phyloP scores from a whole-genome alignment of 2,113 vertebrate genomes.

The Megaceryle maxima region DNA sequence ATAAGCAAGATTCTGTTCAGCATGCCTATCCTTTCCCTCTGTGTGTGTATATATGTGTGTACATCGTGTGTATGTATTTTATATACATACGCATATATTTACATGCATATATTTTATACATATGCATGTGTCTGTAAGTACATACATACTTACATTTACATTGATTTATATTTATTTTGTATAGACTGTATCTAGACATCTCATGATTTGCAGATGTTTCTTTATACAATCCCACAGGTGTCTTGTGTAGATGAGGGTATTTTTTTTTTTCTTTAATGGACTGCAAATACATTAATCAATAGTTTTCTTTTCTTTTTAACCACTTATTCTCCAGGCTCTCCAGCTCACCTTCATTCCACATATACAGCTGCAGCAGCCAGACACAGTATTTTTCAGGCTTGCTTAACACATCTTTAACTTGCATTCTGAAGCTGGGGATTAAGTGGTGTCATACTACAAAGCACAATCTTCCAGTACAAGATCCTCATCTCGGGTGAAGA shows the following conservation, averaged over 20 bases:
- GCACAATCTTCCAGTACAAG: background rate
- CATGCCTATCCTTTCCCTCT: background rate
- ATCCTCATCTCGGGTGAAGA: background rate
- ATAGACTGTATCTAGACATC: background rate
- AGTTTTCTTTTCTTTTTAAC: background rate
- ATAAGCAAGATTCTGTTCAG: background rate
- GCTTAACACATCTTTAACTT: background rate
- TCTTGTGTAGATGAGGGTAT: background rate
- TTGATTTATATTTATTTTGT: background rate
- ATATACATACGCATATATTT: background rate
- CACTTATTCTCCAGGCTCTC: background rate
- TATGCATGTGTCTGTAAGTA: background rate
- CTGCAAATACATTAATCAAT: background rate
- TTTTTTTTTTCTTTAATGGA: background rate
- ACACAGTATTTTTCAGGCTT: background rate
- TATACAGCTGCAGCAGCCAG: background rate
- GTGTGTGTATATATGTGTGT: background rate
- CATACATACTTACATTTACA: background rate
- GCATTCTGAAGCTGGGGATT: background rate
- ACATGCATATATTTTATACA: background rate
- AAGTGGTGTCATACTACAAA: background rate
- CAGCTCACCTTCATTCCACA: background rate
- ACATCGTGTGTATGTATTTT: background rate
- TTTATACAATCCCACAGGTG: background rate
- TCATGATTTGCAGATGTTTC: background rate